Conservation (phyloP, 2,113 vertebrate genomes). For the Polypterus senegalus region DNA sequence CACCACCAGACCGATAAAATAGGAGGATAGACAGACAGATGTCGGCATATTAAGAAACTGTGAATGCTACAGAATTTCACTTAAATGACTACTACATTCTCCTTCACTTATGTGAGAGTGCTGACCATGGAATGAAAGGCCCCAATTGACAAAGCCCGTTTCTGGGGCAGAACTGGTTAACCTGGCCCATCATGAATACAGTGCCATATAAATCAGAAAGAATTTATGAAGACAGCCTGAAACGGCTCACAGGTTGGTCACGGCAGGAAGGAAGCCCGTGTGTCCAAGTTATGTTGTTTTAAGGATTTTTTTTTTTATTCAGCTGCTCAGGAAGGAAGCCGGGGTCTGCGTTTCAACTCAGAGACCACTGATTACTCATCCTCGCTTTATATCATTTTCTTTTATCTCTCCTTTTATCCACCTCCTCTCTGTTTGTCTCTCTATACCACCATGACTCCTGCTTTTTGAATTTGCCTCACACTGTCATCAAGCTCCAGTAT, state of each 20-base stretch:
- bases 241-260: constrained; percentile 27
- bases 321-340: constrained; percentile 73
- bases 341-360: constrained; percentile 62
- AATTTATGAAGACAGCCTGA: constrained; percentile 34
- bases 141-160: background rate
- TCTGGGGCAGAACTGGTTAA: constrained; percentile 24
- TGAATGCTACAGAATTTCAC: too few relatives aligned
- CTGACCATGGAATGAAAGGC: background rate
- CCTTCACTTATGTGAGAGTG: too few relatives aligned
- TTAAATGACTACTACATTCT: too few relatives aligned
- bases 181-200: constrained; percentile 15
- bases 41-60: constrained; percentile 3
- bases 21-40: constrained; percentile 4
- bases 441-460: constrained; percentile 7
- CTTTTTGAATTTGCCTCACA: background rate
- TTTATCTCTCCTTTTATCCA: constrained; percentile 38
- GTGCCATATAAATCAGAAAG: constrained; percentile 44
- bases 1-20: too few relatives aligned
- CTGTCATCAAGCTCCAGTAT: too few relatives aligned
- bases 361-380: constrained; percentile 54
- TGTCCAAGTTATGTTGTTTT: constrained; percentile 62
- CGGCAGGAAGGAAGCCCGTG: constrained; percentile 68
- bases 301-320: constrained; percentile 66
- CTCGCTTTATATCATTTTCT: constrained; percentile 39
- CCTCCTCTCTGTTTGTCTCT: constrained; percentile 29